A percentile compares a stretch with the other conserved stretches of the same genome.
Conservation (phyloP, 1,140 invertebrate genomes). For the Olivierus martensii region DNA sequence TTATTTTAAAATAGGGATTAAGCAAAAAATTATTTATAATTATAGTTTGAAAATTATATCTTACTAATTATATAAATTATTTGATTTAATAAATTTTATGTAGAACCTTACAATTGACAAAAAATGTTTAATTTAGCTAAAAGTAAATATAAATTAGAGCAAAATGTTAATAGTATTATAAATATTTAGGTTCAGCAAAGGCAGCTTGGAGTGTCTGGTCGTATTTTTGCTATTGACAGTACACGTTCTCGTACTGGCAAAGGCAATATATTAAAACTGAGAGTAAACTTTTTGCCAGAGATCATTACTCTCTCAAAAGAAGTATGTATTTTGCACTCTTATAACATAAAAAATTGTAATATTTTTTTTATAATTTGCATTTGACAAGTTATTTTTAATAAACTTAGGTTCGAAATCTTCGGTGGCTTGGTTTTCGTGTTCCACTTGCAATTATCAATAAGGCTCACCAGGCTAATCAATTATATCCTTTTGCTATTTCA, state of each 20-base stretch:
- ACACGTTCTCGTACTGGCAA: slow-evolving; percentile 60
- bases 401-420: slow-evolving; percentile 77
- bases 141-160: too few relatives aligned
- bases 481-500: slow-evolving; percentile 98
- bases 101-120: too few relatives aligned
- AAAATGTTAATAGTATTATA: too few relatives aligned
- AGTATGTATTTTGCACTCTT: slow-evolving; percentile 32
- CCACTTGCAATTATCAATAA: slow-evolving; percentile 97
- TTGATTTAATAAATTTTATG: too few relatives aligned
- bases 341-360: too few relatives aligned
- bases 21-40: too few relatives aligned
- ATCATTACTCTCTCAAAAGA: slow-evolving; percentile 98
- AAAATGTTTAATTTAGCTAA: too few relatives aligned
- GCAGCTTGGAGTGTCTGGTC: slow-evolving; percentile 80
- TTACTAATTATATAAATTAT: too few relatives aligned
- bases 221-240: slow-evolving; percentile 85
- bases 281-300: slow-evolving; percentile 95
- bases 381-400: too few relatives aligned
- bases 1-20: too few relatives aligned
- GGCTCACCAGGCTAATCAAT: slow-evolving; percentile 94
- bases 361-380: too few relatives aligned
- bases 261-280: slow-evolving; percentile 76
- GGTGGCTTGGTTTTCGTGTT: slow-evolving; percentile 90
- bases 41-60: too few relatives aligned
- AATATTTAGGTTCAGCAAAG: slow-evolving; percentile 67